Evolutionary conservation across 1,140 invertebrate genomes (phyloP).

Genomic region (Pentalonia nigronervosa): DNA sequence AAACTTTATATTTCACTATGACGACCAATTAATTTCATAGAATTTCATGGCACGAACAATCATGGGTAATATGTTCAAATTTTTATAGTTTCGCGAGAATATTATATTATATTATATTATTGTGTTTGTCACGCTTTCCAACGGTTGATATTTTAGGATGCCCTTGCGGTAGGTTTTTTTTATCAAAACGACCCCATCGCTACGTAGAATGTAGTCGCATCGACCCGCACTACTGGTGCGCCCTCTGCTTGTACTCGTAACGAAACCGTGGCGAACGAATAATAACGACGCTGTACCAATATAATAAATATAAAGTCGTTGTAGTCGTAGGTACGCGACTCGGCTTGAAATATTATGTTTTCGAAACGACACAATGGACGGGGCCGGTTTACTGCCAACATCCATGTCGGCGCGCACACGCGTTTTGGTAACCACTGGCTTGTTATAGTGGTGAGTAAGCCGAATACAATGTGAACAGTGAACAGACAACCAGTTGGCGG

Average conservation of each 20-base stretch:
- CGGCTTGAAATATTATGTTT: not conserved
- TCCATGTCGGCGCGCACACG: not conserved
- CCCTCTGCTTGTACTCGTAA: conserved; percentile 19
- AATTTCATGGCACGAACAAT: not conserved
- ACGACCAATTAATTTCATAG: not conserved
- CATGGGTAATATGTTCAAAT: not conserved
- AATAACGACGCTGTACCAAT: not conserved
- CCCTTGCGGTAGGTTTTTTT: conserved; percentile 22
- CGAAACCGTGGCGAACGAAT: not conserved
- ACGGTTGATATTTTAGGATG: conserved; percentile 35
- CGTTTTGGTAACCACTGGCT: conserved; percentile 22
- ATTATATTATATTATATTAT: not conserved
- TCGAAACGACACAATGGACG: not conserved
- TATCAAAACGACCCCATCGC: conserved; percentile 56
- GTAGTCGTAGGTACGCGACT: not conserved
- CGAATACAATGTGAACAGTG: conserved; percentile 50
- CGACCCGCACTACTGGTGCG: conserved; percentile 30
- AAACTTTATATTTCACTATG: not conserved
- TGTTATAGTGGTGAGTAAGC: conserved; percentile 47
- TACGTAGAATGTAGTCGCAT: conserved; percentile 27
- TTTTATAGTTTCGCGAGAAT: not conserved
- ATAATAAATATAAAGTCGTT: not conserved
- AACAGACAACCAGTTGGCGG: conserved; percentile 48
- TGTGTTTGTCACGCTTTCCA: not conserved
- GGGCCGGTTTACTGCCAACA: not conserved